These are phyloP conservation scores for Nycticryphes semicollaris DNA, from an alignment of 2,113 vertebrate genomes.

Conservation along the genomic window DNA sequence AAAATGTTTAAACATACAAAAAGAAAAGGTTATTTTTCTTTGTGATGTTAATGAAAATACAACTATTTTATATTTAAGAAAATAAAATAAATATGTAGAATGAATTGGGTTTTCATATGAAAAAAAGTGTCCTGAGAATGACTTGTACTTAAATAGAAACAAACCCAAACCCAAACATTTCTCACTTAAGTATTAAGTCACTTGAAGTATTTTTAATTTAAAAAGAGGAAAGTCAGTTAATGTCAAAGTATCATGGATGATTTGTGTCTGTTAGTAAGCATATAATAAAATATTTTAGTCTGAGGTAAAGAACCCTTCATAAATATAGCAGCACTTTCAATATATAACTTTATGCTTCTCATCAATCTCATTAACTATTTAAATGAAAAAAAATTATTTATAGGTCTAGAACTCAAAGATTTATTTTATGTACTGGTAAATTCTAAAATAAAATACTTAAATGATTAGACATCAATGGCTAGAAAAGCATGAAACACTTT, in stretches of 20 bases:
- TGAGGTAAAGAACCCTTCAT: background rate
- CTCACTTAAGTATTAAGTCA: too few relatives aligned
- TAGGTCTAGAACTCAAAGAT: background rate
- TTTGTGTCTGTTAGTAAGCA: background rate
- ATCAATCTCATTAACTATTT: background rate
- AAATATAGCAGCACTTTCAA: background rate
- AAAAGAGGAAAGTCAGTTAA: background rate
- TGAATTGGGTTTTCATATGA: slow-evolving; percentile 18
- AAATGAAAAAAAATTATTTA: background rate
- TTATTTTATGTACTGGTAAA: background rate
- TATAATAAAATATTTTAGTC: background rate
- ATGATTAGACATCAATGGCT: background rate
- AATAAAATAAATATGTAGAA: slow-evolving; percentile 11
- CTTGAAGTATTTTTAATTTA: background rate
- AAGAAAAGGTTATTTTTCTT: slow-evolving; percentile 74
- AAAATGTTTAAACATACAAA: slow-evolving; percentile 76
- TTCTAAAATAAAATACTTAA: background rate
- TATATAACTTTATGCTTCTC: background rate
- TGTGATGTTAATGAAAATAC: slow-evolving; percentile 55
- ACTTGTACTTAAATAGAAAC: background rate
- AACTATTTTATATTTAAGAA: slow-evolving; percentile 10
- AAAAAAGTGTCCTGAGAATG: slow-evolving; percentile 10
- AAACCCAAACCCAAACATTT: background rate
- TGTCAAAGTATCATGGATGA: background rate
- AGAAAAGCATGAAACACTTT: background rate